Evolutionary conservation across 2,888 invertebrate genomes (phyloP), one percentile per base, ranked within the genome.

Genomic region (Thecophora atra): DNA sequence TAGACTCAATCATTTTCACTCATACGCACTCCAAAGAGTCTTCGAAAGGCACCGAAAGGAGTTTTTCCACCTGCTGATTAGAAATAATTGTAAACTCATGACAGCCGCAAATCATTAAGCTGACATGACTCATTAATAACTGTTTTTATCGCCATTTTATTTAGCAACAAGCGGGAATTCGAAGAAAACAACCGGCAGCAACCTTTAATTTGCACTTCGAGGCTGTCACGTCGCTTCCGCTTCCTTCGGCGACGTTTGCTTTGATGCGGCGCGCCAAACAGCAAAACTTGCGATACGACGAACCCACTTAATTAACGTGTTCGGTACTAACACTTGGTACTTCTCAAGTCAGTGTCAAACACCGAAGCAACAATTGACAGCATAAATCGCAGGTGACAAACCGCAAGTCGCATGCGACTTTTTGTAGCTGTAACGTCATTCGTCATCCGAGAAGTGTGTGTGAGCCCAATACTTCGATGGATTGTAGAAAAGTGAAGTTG

Each of bases 321-420:
- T 64, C 13, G 8, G 47, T 64, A 21, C 17, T 64, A 24, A 21
- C 66, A 63, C 44, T 47, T 47, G 13, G 47, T 56, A 56, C 24
- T 56, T 56, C 37, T 54, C n/a, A 30, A 67, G 28, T 52, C 47
- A 47, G 15, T 47, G 2, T n/a, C 47, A 15, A n/a, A 47, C 11
- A 47, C 47, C 15, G 5, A n/a, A n/a, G 26, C 60, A n/a, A 30
- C 30, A 60, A 44, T 13, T 44, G 19, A 37, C 37, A 19, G 37
- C 37, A 30, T 67, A 67, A 67, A 67, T 67, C 56, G 67, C 56
- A 56, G 56, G 67, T 67, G 67, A 67, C 67, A 67, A 67, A 56
- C 67, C 67, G 54, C 67, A 54, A 67, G 54, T 37, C 56, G 67
- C 56, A 56, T 21, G 65, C 26, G 15, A n/a, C 28, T 51, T 47